These are phyloP conservation scores for Anguilla japonica DNA, from an alignment of 2,113 vertebrate genomes.

Conservation along the genomic window DNA sequence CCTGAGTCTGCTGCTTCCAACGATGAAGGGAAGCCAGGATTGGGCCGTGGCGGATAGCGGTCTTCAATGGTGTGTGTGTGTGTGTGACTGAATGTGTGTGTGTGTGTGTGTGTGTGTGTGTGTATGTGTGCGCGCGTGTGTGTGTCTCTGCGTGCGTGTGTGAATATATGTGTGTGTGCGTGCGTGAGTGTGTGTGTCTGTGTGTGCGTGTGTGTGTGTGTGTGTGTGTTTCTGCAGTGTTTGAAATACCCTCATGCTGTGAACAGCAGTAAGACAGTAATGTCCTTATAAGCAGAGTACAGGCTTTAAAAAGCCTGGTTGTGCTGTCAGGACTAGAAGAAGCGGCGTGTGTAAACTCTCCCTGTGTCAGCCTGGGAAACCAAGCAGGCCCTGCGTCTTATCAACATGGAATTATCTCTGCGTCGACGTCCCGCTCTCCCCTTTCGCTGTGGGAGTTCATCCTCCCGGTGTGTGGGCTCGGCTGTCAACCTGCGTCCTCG, in stretches of 20 bases:
- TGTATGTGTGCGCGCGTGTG: no score
- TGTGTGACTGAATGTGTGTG: no score
- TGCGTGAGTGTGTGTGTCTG: no score
- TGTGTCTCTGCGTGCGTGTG: no score
- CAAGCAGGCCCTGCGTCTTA: conserved; percentile 39
- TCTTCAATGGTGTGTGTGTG: no score
- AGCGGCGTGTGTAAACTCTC: conserved; percentile 62
- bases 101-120: no score
- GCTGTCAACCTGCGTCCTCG: no score
- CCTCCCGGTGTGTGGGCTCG: not conserved
- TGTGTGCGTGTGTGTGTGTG: conserved; percentile 63
- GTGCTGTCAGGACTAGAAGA: conserved; percentile 58
- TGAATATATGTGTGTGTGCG: no score
- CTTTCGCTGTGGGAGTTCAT: not conserved
- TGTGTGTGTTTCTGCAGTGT: conserved; percentile 65
- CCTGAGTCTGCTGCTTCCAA: no score
- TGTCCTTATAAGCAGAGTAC: conserved; percentile 64
- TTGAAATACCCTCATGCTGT: conserved; percentile 30
- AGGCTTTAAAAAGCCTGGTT: conserved; percentile 70
- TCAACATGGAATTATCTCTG: conserved; percentile 57
- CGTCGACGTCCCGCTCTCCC: not conserved
- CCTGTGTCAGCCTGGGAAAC: conserved; percentile 36
- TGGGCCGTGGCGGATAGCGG: no score
- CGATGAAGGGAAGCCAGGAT: no score
- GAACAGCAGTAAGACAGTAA: conserved; percentile 63